Percentiles rank a stretch among this genome's conserved stretches.
Conservation (phyloP, 2,113 vertebrate genomes). For the Oriolus oriolus region DNA sequence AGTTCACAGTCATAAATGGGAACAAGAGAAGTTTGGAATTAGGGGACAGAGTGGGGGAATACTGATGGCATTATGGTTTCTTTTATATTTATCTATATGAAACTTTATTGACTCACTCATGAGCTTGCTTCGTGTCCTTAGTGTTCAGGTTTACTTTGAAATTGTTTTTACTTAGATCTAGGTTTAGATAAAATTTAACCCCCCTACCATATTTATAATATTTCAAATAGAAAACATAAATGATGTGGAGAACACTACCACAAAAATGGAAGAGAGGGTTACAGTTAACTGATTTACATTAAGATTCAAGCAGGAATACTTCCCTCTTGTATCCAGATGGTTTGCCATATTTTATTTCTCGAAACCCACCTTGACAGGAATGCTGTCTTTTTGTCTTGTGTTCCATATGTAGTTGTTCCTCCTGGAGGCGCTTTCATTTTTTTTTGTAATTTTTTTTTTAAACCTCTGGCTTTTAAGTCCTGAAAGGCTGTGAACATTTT, state of each 20-base stretch:
- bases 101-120: neutral
- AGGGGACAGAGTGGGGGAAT: neutral
- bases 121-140: neutral
- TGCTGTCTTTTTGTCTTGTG: neutral
- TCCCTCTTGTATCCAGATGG: neutral
- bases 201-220: neutral
- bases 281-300: neutral
- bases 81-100: neutral
- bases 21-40: neutral
- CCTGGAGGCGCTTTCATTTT: neutral
- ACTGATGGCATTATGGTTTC: neutral
- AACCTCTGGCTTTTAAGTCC: neutral
- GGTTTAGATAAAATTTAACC: neutral
- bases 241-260: neutral
- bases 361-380: neutral
- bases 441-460: neutral
- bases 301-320: neutral
- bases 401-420: neutral
- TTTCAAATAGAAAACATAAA: neutral
- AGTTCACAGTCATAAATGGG: neutral
- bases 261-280: neutral
- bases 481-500: neutral
- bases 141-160: neutral
- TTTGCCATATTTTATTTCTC: slow-evolving; percentile 4
- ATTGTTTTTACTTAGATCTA: neutral